Evolutionary conservation across 1,140 invertebrate species (phyloP).

Genomic region (Epicauta chinensis): DNA sequence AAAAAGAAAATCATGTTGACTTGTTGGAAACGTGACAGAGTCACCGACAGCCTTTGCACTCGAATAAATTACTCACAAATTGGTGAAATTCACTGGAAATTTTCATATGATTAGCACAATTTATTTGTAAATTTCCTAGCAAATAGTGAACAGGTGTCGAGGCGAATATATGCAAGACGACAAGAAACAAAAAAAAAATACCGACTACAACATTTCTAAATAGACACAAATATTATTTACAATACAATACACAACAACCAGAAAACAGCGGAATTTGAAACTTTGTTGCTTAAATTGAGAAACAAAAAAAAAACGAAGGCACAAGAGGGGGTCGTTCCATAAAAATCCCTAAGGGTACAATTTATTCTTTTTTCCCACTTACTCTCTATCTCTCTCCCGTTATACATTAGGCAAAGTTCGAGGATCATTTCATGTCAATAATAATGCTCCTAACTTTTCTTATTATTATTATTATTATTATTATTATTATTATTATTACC

Average conservation of each 20-base stretch:
- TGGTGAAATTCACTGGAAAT: constrained; percentile 14
- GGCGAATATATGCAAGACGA: background rate
- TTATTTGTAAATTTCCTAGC: constrained; percentile 15
- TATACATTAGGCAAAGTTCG: constrained; percentile 1
- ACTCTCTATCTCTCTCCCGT: too few relatives aligned
- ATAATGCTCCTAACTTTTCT: constrained; percentile 14
- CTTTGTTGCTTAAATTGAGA: too few relatives aligned
- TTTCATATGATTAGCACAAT: constrained; percentile 16
- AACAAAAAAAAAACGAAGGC: too few relatives aligned
- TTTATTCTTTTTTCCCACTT: constrained; percentile 1
- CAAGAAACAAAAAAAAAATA: too few relatives aligned
- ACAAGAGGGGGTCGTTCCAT: too few relatives aligned
- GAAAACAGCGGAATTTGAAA: too few relatives aligned
- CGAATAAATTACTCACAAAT: constrained; percentile 17
- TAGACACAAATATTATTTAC: too few relatives aligned
- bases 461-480: constrained; percentile 7
- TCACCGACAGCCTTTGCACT: constrained; percentile 7
- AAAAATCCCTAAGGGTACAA: constrained; percentile 9
- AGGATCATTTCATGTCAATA: constrained; percentile 15
- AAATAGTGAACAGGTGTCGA: constrained; percentile 15
- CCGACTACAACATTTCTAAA: too few relatives aligned
- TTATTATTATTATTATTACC: too few relatives aligned
- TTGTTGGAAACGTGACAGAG: constrained; percentile 10
- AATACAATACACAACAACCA: too few relatives aligned
- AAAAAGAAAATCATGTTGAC: background rate